A percentile compares a stretch with the other conserved stretches of the same genome.
These are phyloP conservation scores for Labroides dimidiatus DNA, from an alignment of 2,797 vertebrate genomes.

Conservation along the genomic window DNA sequence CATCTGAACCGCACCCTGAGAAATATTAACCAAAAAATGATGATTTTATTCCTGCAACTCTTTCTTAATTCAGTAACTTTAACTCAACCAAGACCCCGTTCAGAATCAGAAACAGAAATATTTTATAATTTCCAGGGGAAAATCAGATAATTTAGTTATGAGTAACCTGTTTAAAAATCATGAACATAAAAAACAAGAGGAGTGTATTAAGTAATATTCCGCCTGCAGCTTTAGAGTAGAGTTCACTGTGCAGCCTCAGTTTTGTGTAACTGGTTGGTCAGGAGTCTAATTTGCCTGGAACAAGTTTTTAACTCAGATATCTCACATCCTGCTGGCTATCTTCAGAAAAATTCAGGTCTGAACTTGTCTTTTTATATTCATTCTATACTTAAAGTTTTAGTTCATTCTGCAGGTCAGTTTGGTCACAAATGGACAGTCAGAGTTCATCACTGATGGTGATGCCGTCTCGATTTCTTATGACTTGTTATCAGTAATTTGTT, in stretches of 20 bases:
- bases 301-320: not conserved
- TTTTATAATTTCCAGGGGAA: too few relatives aligned
- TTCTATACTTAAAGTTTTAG: too few relatives aligned
- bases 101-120: too few relatives aligned
- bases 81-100: too few relatives aligned
- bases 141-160: too few relatives aligned
- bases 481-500: conserved; percentile 19
- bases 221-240: not conserved
- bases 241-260: not conserved
- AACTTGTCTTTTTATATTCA: not conserved
- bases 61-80: too few relatives aligned
- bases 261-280: not conserved
- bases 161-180: too few relatives aligned
- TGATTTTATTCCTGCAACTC: too few relatives aligned
- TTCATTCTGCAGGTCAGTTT: not conserved
- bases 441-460: not conserved
- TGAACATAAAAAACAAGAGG: too few relatives aligned
- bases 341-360: not conserved
- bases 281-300: not conserved
- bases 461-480: not conserved
- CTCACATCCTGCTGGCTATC: too few relatives aligned
- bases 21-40: not conserved
- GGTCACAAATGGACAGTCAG: not conserved
- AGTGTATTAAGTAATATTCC: too few relatives aligned
- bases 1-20: too few relatives aligned